These are phyloP conservation scores for Drosophila parthenogenetica DNA, from an alignment of 2,888 invertebrate species.

Conservation along the genomic window DNA sequence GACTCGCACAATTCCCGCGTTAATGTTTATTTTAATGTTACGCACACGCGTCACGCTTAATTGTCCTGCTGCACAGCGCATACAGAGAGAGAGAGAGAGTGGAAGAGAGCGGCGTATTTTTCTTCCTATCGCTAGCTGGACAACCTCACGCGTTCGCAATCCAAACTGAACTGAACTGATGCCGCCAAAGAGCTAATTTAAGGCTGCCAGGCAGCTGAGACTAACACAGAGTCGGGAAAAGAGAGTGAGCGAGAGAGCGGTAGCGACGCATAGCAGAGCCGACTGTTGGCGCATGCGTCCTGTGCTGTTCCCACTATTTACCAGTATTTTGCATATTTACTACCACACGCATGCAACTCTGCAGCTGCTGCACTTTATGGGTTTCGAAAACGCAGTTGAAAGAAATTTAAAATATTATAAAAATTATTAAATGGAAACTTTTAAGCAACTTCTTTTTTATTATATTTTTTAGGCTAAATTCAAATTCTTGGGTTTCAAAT, in stretches of 20 bases:
- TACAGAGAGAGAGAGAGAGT: too few relatives aligned
- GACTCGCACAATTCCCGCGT: slow-evolving; percentile 40
- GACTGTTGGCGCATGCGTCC: slow-evolving; percentile 52
- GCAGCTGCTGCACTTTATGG: slow-evolving; percentile 13
- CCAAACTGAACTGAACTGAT: slow-evolving; percentile 57
- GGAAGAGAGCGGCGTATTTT: neutral
- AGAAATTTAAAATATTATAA: neutral
- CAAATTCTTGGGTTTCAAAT: too few relatives aligned
- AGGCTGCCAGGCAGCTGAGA: slow-evolving; percentile 29
- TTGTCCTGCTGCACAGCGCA: slow-evolving; percentile 66
- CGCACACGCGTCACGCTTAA: slow-evolving; percentile 81
- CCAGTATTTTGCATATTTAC: neutral
- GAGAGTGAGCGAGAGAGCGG: neutral
- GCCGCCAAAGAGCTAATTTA: slow-evolving; percentile 65
- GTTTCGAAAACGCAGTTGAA: neutral
- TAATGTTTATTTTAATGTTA: slow-evolving; percentile 77
- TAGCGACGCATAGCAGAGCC: slow-evolving; percentile 3
- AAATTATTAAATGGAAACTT: too few relatives aligned
- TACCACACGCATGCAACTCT: slow-evolving; percentile 38
- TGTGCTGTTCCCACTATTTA: slow-evolving; percentile 47
- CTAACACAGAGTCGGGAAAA: too few relatives aligned
- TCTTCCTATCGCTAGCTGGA: slow-evolving; percentile 1
- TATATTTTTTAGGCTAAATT: too few relatives aligned
- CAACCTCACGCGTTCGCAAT: slow-evolving; percentile 59
- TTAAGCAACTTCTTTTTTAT: too few relatives aligned